Evolutionary conservation across 2,113 vertebrate species (phyloP), one percentile per base, ranked within the genome.

Genomic region (Stercorarius parasiticus): DNA sequence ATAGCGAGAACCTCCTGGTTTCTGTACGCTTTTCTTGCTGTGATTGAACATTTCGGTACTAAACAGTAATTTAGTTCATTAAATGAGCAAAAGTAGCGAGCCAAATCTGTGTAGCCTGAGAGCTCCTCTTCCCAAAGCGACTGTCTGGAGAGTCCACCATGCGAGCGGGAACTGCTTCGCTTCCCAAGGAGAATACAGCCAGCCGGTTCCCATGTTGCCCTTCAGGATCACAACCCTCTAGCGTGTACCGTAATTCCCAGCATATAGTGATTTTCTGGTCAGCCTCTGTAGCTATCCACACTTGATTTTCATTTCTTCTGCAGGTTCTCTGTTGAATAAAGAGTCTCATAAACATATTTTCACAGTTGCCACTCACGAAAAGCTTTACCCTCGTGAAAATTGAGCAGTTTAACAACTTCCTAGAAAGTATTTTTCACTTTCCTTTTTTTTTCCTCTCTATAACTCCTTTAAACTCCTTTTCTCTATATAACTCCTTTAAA

Each of bases 271-370:
- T 74, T 71, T 88, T 82, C 26, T 56, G 45, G 93, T 74, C 69
- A 50, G 11, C 56, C 56, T 95, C 76, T 40, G 2, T 74, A 94
- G 56, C 32, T 59, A 14, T 50, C 55, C 23, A 53, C 52, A 65
- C 50, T 70, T 42, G 86, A 72, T 94, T 93, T 91, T 93, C 27
- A 26, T 90, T 95, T 89, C 61, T 93, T 22, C 78, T 85, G 56
- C 70, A 82, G 59, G 43, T 82, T 94, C 82, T 85, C 81, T 87
- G 32, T 89, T 72, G 77, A 80, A 16, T 67, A 71, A 40, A 79
- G 64, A 25, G 49, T 79, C 20, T 2, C 78, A n/a, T 76, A 87
- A 90, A 78, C 19, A 14, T 88, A 50, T 82, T 91, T 86, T 84
- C 58, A 70, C 34, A 58, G 32, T 72, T 85, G 34, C 47, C n/a